Evolutionary conservation across 2,113 vertebrate genomes (phyloP).

Genomic region (Strix uralensis): DNA sequence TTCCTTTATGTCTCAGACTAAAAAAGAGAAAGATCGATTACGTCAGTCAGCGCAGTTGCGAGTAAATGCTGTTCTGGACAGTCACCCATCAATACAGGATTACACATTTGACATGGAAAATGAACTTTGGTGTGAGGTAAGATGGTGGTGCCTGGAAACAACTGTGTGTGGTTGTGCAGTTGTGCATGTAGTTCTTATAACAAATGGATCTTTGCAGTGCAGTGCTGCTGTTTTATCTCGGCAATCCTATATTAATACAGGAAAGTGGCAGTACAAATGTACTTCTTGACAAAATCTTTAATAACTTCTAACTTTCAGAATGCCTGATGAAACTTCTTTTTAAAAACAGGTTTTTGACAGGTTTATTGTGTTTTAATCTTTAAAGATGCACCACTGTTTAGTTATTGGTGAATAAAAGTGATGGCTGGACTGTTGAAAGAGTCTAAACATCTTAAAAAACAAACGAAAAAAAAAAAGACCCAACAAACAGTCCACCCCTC

Average conservation of each 20-base stretch:
- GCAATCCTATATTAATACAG: not conserved
- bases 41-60: constrained; percentile 62
- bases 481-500: not conserved
- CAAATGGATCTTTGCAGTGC: not conserved
- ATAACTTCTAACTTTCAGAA: not conserved
- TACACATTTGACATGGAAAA: constrained; percentile 83
- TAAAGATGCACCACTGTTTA: not conserved
- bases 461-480: not conserved
- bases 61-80: constrained; percentile 74
- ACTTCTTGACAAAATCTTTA: not conserved
- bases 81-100: constrained; percentile 74
- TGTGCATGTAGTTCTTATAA: not conserved
- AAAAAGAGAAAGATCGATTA: not conserved
- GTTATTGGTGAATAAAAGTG: not conserved
- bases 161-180: not conserved
- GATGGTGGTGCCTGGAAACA: not conserved
- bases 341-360: not conserved
- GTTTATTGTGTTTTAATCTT: not conserved
- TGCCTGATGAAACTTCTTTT: not conserved
- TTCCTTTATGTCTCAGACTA: not conserved
- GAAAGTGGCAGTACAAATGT: not conserved
- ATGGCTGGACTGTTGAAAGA: not conserved
- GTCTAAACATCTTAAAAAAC: not conserved
- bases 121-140: constrained; percentile 93
- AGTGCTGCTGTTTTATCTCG: not conserved